These are phyloP conservation scores for Poecilia gillii DNA, from an alignment of 2,797 vertebrate genomes.

Conservation along the genomic window DNA sequence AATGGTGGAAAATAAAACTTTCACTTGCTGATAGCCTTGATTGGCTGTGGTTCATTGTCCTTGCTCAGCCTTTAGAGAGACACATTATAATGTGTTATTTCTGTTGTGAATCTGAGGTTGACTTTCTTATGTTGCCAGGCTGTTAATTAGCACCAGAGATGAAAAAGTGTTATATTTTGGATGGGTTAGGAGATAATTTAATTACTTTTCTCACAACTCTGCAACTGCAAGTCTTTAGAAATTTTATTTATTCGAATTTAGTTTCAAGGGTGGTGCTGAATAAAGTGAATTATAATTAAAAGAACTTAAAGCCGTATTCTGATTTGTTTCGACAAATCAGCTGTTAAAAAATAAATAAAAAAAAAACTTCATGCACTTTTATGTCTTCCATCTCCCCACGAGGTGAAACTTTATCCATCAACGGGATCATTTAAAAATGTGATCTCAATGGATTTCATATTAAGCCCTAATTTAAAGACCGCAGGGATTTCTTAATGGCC, in stretches of 20 bases:
- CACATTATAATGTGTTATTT: not conserved
- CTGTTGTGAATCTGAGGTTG: not conserved
- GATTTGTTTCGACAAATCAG: not conserved
- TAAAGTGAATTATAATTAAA: not conserved
- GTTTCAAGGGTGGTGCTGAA: not conserved
- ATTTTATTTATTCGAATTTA: not conserved
- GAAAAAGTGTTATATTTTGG: not conserved
- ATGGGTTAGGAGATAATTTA: not conserved
- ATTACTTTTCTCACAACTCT: not conserved
- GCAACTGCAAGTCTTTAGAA: not conserved
- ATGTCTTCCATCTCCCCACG: not conserved
- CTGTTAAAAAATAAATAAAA: not conserved
- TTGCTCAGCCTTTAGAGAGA: not conserved
- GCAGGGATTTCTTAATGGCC: not conserved
- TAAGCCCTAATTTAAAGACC: not conserved
- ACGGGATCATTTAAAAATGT: not conserved
- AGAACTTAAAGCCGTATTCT: not conserved
- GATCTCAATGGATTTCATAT: conserved; percentile 3
- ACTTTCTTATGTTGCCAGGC: not conserved
- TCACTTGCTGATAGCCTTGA: conserved; percentile 55
- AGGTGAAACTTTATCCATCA: not conserved
- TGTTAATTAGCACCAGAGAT: not conserved
- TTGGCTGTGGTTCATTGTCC: conserved; percentile 44
- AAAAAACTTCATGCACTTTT: not conserved
- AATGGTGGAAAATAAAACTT: conserved; percentile 73